Evolutionary conservation across 2,797 vertebrate species (phyloP).

Genomic region (Microctenopoma steveboyesi): DNA sequence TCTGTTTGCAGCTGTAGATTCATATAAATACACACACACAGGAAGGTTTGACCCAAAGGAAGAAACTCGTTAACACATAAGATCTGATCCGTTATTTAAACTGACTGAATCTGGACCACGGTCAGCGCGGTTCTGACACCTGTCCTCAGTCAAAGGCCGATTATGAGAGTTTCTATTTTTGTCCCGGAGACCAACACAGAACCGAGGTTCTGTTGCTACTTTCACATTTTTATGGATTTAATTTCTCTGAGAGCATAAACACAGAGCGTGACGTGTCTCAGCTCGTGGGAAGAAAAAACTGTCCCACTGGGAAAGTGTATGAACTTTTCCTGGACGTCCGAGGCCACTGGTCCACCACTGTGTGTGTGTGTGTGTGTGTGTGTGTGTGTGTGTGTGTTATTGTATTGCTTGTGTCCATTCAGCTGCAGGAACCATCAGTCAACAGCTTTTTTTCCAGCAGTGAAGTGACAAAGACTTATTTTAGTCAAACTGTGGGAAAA

Average conservation of each 20-base stretch:
- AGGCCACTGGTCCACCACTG: too few species aligned
- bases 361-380: not conserved
- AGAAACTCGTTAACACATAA: too few species aligned
- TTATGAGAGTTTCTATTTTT: too few species aligned
- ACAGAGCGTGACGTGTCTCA: not conserved
- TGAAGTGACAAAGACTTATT: not conserved
- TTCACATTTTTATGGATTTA: not conserved
- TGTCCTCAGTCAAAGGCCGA: too few species aligned
- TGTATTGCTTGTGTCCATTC: not conserved
- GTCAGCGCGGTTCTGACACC: too few species aligned
- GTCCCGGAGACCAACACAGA: too few species aligned
- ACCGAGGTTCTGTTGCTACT: not conserved
- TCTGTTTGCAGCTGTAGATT: too few species aligned
- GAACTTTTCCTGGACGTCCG: not conserved
- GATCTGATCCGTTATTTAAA: too few species aligned
- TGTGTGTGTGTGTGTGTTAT: not conserved
- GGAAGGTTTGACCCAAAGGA: too few species aligned
- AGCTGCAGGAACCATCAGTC: not conserved
- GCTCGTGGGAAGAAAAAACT: not conserved
- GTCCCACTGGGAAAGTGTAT: not conserved
- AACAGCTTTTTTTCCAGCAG: not conserved
- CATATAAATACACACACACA: too few species aligned
- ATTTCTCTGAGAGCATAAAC: not conserved
- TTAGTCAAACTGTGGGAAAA: not conserved
- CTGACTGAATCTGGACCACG: too few species aligned